These are phyloP conservation scores for Hephaestus fuliginosus DNA, from an alignment of 2,797 vertebrate species.

Conservation along the genomic window DNA sequence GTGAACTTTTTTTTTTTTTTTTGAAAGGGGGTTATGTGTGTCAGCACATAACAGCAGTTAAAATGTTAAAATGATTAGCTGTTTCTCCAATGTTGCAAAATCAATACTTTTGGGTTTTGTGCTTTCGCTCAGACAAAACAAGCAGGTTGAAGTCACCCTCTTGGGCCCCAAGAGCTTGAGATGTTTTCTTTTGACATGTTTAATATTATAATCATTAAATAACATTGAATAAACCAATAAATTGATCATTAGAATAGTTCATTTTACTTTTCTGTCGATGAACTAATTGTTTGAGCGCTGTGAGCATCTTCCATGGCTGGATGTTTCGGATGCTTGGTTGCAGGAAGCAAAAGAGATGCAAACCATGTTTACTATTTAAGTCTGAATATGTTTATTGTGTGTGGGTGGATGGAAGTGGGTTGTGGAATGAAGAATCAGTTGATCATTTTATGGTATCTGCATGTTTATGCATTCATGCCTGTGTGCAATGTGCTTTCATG, in stretches of 20 bases:
- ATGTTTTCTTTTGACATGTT: neutral
- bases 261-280: no score
- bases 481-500: slow-evolving; percentile 49
- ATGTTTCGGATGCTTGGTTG: slow-evolving; percentile 14
- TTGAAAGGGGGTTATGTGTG: neutral
- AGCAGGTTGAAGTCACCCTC: neutral
- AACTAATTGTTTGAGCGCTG: neutral
- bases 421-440: slow-evolving; percentile 49
- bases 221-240: neutral
- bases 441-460: slow-evolving; percentile 49
- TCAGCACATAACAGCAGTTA: neutral
- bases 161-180: neutral
- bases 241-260: neutral
- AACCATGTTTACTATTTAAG: slow-evolving; percentile 28
- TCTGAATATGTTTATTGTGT: slow-evolving; percentile 42
- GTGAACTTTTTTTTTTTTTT: neutral
- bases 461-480: slow-evolving; percentile 61
- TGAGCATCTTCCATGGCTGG: neutral
- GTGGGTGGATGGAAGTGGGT: slow-evolving; percentile 54
- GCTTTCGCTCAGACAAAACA: neutral
- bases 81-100: neutral
- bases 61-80: neutral
- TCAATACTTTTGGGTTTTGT: neutral
- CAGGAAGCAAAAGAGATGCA: slow-evolving; percentile 5
- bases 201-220: neutral